These are phyloP conservation scores for Drosophila simulans DNA, from an alignment of 1,140 invertebrate species.

Conservation along the genomic window DNA sequence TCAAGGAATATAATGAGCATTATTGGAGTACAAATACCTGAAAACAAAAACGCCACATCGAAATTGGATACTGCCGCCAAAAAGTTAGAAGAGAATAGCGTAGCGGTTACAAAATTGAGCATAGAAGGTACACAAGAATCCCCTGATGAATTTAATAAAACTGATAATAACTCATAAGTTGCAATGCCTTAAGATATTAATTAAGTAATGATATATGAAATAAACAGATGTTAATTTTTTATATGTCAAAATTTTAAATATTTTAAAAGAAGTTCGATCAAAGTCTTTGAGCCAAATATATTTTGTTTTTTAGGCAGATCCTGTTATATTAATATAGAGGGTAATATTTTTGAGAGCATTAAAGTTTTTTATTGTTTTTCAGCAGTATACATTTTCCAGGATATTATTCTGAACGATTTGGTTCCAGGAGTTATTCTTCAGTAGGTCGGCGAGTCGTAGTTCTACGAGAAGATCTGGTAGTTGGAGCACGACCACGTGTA, in stretches of 20 bases:
- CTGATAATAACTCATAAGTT: background rate
- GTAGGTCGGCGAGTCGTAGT: background rate
- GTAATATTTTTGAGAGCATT: conserved; percentile 20
- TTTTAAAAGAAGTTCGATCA: no score
- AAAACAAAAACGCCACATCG: background rate
- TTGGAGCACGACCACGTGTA: background rate
- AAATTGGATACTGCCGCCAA: background rate
- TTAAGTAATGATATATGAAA: background rate
- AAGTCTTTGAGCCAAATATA: no score
- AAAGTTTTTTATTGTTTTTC: conserved; percentile 7
- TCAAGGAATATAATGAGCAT: background rate
- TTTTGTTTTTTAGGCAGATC: background rate
- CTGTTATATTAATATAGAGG: no score
- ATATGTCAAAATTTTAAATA: no score
- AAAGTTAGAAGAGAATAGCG: background rate
- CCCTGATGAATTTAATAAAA: background rate
- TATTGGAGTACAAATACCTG: background rate
- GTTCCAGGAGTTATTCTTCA: background rate
- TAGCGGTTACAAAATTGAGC: background rate
- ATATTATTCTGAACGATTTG: no score
- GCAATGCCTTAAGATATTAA: background rate
- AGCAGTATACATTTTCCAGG: background rate
- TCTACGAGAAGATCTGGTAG: background rate
- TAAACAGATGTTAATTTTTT: no score
- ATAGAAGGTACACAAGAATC: background rate